Evolutionary conservation across 2,113 vertebrate genomes (phyloP).

Genomic region (Bombycilla garrulus): DNA sequence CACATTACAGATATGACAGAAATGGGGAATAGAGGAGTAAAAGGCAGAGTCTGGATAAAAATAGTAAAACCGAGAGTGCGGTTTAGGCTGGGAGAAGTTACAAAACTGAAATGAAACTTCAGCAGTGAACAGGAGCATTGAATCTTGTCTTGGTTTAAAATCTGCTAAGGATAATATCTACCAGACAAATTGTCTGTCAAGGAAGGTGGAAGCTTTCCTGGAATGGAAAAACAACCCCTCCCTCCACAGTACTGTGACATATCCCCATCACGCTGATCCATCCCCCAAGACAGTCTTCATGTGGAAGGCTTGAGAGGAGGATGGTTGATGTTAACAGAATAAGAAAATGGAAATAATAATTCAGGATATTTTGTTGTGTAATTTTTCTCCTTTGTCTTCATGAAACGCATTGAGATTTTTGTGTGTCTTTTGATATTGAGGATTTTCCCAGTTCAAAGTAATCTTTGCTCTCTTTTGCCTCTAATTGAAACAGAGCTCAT

Average conservation of each 20-base stretch:
- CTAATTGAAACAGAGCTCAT: background rate
- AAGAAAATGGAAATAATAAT: background rate
- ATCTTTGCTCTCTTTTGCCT: background rate
- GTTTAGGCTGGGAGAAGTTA: background rate
- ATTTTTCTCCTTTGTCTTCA: background rate
- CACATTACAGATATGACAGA: background rate
- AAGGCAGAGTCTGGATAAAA: background rate
- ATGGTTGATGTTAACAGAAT: background rate
- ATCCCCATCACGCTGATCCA: background rate
- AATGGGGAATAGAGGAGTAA: background rate
- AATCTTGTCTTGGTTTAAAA: background rate
- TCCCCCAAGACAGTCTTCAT: background rate
- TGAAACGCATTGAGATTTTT: background rate
- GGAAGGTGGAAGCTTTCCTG: background rate
- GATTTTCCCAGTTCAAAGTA: background rate
- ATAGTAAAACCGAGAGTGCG: background rate
- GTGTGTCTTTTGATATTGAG: background rate
- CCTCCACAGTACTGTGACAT: background rate
- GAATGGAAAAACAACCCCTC: background rate
- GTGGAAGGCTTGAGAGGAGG: background rate
- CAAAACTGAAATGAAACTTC: background rate
- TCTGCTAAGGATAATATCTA: background rate
- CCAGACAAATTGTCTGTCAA: background rate
- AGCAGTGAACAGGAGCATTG: background rate
- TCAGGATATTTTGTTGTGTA: background rate